Conservation (phyloP, 2,113 vertebrate genomes). For the Strigops habroptila region DNA sequence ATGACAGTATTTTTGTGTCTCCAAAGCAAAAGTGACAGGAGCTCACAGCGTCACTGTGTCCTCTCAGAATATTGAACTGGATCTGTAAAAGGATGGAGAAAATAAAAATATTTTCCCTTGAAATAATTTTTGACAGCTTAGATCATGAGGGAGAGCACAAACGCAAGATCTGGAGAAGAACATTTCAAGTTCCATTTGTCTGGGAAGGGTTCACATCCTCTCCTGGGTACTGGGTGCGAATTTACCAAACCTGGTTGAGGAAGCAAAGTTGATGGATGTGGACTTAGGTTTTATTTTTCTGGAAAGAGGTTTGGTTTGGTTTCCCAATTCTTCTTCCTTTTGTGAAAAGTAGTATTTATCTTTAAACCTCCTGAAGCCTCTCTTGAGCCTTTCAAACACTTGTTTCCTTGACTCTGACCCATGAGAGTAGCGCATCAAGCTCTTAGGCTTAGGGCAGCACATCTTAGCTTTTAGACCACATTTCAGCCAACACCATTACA, state of each 20-base stretch:
- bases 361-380: background rate
- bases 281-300: background rate
- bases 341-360: background rate
- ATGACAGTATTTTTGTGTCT: slow-evolving; percentile 65
- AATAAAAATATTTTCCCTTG: background rate
- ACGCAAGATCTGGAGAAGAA: background rate
- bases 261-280: background rate
- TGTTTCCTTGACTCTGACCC: background rate
- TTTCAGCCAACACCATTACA: background rate
- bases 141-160: background rate
- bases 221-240: fast-evolving
- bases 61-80: slow-evolving; percentile 53
- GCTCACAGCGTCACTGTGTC: slow-evolving; percentile 49
- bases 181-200: background rate
- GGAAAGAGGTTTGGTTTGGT: background rate
- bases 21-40: slow-evolving; percentile 71
- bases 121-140: background rate
- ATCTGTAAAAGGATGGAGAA: slow-evolving; percentile 49
- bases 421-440: fast-evolving
- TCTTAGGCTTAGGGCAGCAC: background rate
- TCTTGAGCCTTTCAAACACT: background rate
- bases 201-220: background rate
- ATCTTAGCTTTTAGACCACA: background rate
- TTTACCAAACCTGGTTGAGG: background rate
- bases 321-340: background rate